A percentile compares a stretch with the other conserved stretches of the same genome.
phyloP scores from a whole-genome alignment of 2,113 vertebrate genomes.

The Eolophus roseicapilla region DNA sequence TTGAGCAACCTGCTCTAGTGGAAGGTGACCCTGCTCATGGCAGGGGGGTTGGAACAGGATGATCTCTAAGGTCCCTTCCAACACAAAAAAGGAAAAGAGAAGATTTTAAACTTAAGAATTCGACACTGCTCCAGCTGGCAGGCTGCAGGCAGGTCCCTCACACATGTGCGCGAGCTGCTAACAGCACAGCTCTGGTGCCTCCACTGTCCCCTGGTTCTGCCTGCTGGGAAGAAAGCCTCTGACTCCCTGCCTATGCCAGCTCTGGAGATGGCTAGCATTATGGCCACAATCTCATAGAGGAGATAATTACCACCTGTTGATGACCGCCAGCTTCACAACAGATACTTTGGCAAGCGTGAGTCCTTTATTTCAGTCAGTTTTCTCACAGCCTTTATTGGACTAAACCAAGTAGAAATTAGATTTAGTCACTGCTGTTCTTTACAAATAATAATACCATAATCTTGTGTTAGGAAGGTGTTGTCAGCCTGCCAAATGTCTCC shows the following conservation, averaged over 20 bases:
- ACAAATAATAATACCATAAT: background rate
- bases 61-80: background rate
- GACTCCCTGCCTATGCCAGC: background rate
- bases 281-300: background rate
- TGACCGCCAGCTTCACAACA: background rate
- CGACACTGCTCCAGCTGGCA: background rate
- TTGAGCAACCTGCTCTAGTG: background rate
- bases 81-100: background rate
- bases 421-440: background rate
- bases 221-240: background rate
- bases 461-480: accelerated
- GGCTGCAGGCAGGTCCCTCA: background rate
- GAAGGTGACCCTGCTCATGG: background rate
- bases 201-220: background rate
- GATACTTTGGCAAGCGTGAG: accelerated
- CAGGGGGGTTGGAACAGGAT: background rate
- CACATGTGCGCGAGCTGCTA: background rate
- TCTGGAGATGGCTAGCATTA: background rate
- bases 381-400: background rate
- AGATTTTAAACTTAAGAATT: background rate
- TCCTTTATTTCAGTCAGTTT: background rate
- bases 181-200: background rate
- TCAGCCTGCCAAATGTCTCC: background rate
- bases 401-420: background rate
- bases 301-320: background rate